Conservation (phyloP, 2,797 vertebrate genomes). For the Vireo griseus region DNA sequence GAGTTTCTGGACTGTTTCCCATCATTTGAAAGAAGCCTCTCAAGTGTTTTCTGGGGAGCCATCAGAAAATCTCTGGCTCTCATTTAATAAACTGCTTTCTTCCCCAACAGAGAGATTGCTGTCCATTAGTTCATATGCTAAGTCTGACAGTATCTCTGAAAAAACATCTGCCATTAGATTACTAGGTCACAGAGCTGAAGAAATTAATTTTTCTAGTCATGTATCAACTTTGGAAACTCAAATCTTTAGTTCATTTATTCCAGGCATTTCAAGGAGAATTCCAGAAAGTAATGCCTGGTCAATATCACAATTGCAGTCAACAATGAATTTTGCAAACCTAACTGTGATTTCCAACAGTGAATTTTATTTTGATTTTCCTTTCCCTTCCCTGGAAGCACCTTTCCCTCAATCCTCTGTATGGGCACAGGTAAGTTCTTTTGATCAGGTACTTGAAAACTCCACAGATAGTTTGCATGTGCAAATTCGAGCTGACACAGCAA, state of each 20-base stretch:
- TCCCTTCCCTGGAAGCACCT: constrained; percentile 9
- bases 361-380: constrained; percentile 9
- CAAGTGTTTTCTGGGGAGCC: not conserved
- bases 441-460: not conserved
- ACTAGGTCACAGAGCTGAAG: not conserved
- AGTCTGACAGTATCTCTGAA: not conserved
- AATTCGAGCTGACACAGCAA: not conserved
- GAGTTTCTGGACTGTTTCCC: constrained; percentile 19
- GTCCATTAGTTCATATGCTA: not conserved
- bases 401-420: not conserved
- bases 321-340: not conserved
- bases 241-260: constrained; percentile 13
- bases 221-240: not conserved
- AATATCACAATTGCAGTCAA: not conserved
- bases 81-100: constrained; percentile 14
- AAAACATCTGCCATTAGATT: not conserved
- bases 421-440: not conserved
- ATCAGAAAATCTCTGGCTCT: not conserved
- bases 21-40: not conserved
- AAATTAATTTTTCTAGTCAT: not conserved
- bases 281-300: not conserved
- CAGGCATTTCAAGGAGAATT: not conserved
- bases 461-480: not conserved
- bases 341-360: not conserved
- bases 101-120: constrained; percentile 18